These are phyloP conservation scores for Coelopa pilipes DNA, from an alignment of 2,888 invertebrate species.

Conservation along the genomic window DNA sequence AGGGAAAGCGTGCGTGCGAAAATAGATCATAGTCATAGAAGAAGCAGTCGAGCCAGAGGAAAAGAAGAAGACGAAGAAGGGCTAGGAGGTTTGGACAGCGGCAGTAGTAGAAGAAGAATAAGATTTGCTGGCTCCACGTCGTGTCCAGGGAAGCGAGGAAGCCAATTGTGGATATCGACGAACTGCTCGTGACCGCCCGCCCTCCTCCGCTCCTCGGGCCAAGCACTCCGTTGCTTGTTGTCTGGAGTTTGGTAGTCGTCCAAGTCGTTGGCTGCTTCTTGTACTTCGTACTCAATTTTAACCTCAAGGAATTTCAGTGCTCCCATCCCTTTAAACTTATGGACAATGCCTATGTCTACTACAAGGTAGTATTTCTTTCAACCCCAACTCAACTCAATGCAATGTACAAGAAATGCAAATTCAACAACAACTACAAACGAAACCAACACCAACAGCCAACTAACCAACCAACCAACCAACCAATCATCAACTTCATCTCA, in stretches of 20 bases:
- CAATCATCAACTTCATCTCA: constrained; percentile 8
- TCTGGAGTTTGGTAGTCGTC: background rate
- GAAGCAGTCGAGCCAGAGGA: background rate
- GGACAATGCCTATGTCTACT: constrained; percentile 67
- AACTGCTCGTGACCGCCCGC: background rate
- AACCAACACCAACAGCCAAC: background rate
- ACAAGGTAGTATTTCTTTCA: constrained; percentile 58
- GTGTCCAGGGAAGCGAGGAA: background rate
- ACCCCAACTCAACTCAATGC: too few species aligned
- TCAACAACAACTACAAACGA: constrained; percentile 1
- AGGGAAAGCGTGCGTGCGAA: background rate
- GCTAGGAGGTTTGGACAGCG: constrained; percentile 19
- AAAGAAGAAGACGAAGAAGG: constrained; percentile 29
- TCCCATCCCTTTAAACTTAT: constrained; percentile 56
- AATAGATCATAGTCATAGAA: constrained; percentile 18
- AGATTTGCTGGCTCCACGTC: background rate
- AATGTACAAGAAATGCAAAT: background rate
- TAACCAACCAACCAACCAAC: background rate
- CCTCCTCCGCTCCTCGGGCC: background rate
- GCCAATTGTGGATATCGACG: background rate
- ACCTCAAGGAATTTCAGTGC: constrained; percentile 52
- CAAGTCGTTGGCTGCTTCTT: constrained; percentile 10
- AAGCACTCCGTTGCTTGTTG: too few species aligned
- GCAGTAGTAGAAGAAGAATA: constrained; percentile 21
- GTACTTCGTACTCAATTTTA: constrained; percentile 46